Conservation (phyloP, 2,113 vertebrate genomes). For the cat (Felis catus) region F.catus_Fca126_mat1.0 CM031417.1:128596501-128597000, state of each 20-base stretch:
- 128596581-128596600: constrained; percentile 29
- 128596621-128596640: constrained; percentile 68
- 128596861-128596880: constrained; percentile 48
- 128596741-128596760: constrained; percentile 59
- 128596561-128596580: background rate
- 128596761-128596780: constrained; percentile 65
- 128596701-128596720: constrained; percentile 79
- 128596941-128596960: background rate
- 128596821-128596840: constrained; percentile 28
- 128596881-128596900: constrained; percentile 61
- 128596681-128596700: constrained; percentile 73
- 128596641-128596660: constrained; percentile 64
- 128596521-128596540: background rate
- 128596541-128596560: background rate
- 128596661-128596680: constrained; percentile 5
- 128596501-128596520: constrained; percentile 18
- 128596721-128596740: constrained; percentile 69
- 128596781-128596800: constrained; percentile 66
- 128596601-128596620: constrained; percentile 55
- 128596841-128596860: constrained; percentile 8
- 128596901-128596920: background rate
- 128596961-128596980: constrained; percentile 27
- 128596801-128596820: constrained; percentile 47
- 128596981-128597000: constrained; percentile 20
- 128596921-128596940: constrained; percentile 39